phyloP scores from a whole-genome alignment of 1,140 invertebrate genomes.

The Dolichoris vasculosae region DNA sequence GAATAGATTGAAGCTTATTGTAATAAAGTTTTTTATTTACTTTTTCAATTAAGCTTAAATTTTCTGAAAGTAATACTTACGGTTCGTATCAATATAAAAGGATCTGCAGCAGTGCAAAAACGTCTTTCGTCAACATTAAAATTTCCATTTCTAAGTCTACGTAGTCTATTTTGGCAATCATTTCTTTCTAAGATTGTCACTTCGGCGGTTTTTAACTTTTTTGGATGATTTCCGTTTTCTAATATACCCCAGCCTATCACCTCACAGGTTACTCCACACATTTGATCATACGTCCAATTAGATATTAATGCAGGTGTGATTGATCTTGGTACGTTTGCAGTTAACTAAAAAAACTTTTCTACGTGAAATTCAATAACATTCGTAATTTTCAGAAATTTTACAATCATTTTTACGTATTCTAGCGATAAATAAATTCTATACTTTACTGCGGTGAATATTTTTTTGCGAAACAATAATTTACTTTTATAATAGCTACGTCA shows the following conservation, averaged over 20 bases:
- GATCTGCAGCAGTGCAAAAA: background rate
- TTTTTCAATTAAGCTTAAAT: no score
- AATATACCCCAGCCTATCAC: background rate
- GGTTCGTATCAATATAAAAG: background rate
- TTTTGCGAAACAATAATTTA: background rate
- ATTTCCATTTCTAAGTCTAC: background rate
- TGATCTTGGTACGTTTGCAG: background rate
- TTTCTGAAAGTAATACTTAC: no score
- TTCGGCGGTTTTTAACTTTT: background rate
- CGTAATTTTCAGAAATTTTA: no score
- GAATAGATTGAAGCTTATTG: no score
- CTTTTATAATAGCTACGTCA: background rate
- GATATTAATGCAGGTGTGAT: background rate
- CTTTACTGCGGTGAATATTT: no score
- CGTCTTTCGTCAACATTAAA: background rate
- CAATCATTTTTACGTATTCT: no score
- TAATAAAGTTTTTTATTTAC: no score
- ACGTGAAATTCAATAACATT: no score
- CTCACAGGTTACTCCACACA: background rate
- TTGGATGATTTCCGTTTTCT: background rate
- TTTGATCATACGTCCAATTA: background rate
- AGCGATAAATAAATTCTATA: no score
- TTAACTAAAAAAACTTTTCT: background rate
- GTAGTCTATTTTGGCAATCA: background rate
- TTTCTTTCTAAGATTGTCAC: background rate